Percentiles rank a stretch among this genome's conserved stretches.
Evolutionary conservation across 1,140 invertebrate species (phyloP).

Genomic region (Mercenaria mercenaria): DNA sequence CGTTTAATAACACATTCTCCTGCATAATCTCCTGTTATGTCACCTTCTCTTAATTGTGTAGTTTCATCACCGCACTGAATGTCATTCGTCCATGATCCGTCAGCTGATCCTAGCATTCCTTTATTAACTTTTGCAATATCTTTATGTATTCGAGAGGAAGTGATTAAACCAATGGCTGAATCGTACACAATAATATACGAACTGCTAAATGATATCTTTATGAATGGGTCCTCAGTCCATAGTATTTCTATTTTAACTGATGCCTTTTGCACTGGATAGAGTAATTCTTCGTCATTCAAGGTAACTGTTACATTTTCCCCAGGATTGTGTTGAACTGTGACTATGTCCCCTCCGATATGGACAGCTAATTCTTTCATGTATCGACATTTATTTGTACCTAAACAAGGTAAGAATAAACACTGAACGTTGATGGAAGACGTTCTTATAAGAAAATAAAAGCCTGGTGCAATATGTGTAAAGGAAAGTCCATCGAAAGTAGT

Average conservation of each 20-base stretch:
- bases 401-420: slow-evolving; percentile 71
- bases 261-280: not conserved
- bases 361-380: slow-evolving; percentile 34
- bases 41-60: not conserved
- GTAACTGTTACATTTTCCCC: slow-evolving; percentile 16
- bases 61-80: slow-evolving; percentile 20
- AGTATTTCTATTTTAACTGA: not conserved
- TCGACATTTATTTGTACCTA: slow-evolving; percentile 55
- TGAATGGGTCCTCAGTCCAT: slow-evolving; percentile 36
- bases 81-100: slow-evolving; percentile 33
- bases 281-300: not conserved
- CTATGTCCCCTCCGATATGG: not conserved
- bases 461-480: slow-evolving; percentile 62
- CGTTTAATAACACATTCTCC: slow-evolving; percentile 45
- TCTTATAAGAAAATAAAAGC: slow-evolving; percentile 64
- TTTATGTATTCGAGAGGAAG: not conserved
- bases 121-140: not conserved
- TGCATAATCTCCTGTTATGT: slow-evolving; percentile 38
- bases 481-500: slow-evolving; percentile 71
- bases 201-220: slow-evolving; percentile 6
- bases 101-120: slow-evolving; percentile 45
- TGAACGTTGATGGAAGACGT: slow-evolving; percentile 43
- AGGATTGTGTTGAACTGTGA: slow-evolving; percentile 42
- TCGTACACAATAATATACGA: slow-evolving; percentile 31
- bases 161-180: slow-evolving; percentile 36